phyloP scores from a whole-genome alignment of 1,140 invertebrate species.

The Philotrypesis tridentata region DNA sequence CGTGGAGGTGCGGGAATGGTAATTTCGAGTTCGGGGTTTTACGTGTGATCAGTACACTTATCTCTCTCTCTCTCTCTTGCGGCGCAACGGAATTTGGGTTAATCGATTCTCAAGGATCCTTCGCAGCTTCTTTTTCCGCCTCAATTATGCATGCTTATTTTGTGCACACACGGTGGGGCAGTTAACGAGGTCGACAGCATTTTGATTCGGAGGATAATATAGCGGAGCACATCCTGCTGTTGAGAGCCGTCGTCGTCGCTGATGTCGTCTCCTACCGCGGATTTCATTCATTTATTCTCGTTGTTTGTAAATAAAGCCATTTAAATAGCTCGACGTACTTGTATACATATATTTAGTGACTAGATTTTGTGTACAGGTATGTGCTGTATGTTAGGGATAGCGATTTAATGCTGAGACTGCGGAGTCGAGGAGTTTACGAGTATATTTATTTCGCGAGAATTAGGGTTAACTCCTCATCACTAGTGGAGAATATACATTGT shows the following conservation, averaged over 20 bases:
- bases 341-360: too few species aligned
- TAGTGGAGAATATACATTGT: background rate
- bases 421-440: background rate
- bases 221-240: background rate
- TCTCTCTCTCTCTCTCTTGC: too few species aligned
- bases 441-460: background rate
- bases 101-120: conserved; percentile 12
- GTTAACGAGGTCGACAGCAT: too few species aligned
- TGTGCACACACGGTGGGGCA: too few species aligned
- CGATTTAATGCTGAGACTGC: too few species aligned
- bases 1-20: too few species aligned
- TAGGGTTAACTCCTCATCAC: background rate
- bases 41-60: too few species aligned
- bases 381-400: too few species aligned
- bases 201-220: too few species aligned
- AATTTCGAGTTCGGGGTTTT: too few species aligned
- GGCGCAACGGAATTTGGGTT: conserved; percentile 20
- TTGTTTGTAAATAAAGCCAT: conserved; percentile 3
- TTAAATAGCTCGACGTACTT: background rate
- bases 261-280: background rate
- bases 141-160: too few species aligned
- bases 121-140: background rate
- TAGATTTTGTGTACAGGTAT: background rate
- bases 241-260: too few species aligned
- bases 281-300: background rate